phyloP scores from a whole-genome alignment of 2,113 vertebrate genomes.

The Formicarius rufipectus region DNA sequence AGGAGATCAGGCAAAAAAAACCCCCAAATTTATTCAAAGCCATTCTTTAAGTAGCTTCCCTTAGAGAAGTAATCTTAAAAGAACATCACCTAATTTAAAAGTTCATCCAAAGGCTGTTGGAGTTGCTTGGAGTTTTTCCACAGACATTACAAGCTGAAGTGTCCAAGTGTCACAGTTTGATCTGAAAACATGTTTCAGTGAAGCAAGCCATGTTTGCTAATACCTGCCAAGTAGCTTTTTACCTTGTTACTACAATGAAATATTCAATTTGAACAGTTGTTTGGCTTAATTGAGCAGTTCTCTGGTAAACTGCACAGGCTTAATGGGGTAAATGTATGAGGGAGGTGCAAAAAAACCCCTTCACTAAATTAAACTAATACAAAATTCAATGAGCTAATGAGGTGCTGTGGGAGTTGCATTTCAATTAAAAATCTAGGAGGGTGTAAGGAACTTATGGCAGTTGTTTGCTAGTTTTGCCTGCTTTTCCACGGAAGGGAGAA shows the following conservation, averaged over 20 bases:
- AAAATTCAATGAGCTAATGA: constrained; percentile 50
- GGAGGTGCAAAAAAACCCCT: constrained; percentile 33
- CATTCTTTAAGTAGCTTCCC: background rate
- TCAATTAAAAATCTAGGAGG: constrained; percentile 56
- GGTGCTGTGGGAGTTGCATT: constrained; percentile 29
- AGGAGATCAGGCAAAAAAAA: background rate
- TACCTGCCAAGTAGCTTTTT: constrained; percentile 20
- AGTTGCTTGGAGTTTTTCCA: background rate
- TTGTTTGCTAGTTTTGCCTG: constrained; percentile 26
- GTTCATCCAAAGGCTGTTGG: background rate
- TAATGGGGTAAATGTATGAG: constrained; percentile 38
- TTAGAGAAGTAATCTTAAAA: background rate
- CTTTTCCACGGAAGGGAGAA: background rate
- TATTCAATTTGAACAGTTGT: constrained; percentile 53
- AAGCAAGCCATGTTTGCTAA: background rate
- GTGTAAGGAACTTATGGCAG: background rate
- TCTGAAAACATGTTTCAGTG: background rate
- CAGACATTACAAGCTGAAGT: background rate
- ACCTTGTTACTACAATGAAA: constrained; percentile 42
- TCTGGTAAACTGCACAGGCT: constrained; percentile 26
- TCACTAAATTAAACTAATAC: constrained; percentile 53
- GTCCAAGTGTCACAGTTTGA: background rate
- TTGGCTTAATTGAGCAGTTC: constrained; percentile 57
- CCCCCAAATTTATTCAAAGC: background rate
- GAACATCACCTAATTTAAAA: background rate